Evolutionary conservation across 1,140 invertebrate species (phyloP).

Genomic region (Polyergus mexicanus): DNA sequence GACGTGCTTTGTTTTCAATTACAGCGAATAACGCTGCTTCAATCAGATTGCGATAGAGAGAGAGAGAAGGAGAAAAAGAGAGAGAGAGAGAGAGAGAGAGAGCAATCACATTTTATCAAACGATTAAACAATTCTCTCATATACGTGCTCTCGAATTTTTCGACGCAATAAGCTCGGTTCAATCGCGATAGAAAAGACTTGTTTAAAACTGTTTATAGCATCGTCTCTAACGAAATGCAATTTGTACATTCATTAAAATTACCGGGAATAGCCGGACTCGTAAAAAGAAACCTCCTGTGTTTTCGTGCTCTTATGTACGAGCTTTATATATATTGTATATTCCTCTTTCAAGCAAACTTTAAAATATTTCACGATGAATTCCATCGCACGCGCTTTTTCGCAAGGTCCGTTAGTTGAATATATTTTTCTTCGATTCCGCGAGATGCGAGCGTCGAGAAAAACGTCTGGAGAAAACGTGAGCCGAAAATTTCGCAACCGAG

Average conservation of each 20-base stretch:
- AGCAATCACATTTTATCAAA: constrained; percentile 18
- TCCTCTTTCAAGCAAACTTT: background rate
- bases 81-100: too few relatives aligned
- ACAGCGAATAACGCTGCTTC: background rate
- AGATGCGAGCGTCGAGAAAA: background rate
- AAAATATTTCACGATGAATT: constrained; percentile 30
- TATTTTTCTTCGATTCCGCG: constrained; percentile 44
- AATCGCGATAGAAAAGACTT: background rate
- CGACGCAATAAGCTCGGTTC: constrained; percentile 4
- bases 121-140: constrained; percentile 33
- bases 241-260: constrained; percentile 40
- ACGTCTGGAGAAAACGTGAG: constrained; percentile 24
- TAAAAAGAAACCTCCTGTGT: background rate
- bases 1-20: constrained; percentile 23
- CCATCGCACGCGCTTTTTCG: background rate
- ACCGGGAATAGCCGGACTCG: background rate
- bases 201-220: constrained; percentile 43
- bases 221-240: constrained; percentile 16
- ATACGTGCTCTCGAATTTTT: constrained; percentile 10
- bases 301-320: background rate
- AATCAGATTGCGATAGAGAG: background rate
- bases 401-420: constrained; percentile 28
- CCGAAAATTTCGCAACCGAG: constrained; percentile 19
- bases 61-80: too few relatives aligned
- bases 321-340: background rate